Conservation (phyloP, 2,797 vertebrate species). For the Xerus rutilus region DNA sequence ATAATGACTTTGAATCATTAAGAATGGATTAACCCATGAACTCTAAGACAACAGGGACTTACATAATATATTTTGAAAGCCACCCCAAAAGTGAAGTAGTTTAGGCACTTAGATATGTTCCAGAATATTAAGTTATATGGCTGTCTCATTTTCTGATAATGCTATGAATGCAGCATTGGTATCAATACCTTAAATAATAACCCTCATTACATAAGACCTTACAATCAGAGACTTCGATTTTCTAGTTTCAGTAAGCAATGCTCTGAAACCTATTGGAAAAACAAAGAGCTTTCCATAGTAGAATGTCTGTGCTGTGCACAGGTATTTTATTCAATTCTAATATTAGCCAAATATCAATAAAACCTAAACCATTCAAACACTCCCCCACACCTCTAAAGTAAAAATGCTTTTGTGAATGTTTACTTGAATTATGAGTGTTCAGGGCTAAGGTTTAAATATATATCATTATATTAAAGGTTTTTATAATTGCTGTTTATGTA, state of each 20-base stretch:
- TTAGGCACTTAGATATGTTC: constrained; percentile 1
- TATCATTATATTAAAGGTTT: constrained; percentile 3
- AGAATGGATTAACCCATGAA: constrained; percentile 62
- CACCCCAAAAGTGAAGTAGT: neutral
- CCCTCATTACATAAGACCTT: neutral
- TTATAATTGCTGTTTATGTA: constrained; percentile 23
- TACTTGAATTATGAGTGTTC: constrained; percentile 24
- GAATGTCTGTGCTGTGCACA: neutral
- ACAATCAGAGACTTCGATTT: neutral
- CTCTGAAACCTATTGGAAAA: neutral
- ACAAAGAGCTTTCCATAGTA: neutral
- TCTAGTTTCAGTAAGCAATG: neutral
- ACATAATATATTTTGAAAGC: constrained; percentile 57
- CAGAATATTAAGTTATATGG: constrained; percentile 55
- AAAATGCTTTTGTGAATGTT: constrained; percentile 22
- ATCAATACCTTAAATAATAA: neutral
- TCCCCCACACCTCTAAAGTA: neutral
- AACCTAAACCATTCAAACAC: constrained; percentile 22
- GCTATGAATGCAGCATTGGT: neutral
- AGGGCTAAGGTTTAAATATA: constrained; percentile 49
- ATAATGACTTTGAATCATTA: constrained; percentile 68
- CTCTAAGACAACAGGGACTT: constrained; percentile 58
- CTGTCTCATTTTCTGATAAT: neutral
- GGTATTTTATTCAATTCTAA: constrained; percentile 26
- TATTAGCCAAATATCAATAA: constrained; percentile 15